These are phyloP conservation scores for Psittacula cyanocephala DNA, from an alignment of 2,113 vertebrate genomes.

Conservation along the genomic window DNA sequence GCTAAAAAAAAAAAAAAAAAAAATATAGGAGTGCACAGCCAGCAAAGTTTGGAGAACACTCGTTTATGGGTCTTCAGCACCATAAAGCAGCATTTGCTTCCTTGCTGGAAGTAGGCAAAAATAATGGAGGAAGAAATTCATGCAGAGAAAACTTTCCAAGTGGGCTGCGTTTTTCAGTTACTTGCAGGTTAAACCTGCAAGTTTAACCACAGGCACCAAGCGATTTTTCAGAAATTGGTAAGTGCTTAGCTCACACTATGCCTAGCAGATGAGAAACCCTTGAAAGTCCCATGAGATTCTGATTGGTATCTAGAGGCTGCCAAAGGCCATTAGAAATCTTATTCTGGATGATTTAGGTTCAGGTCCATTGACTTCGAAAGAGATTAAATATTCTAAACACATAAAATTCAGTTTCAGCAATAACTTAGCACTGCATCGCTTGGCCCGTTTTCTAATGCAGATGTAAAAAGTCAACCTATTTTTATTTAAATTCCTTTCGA, in stretches of 20 bases:
- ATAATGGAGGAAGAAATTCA: neutral
- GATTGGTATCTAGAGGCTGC: neutral
- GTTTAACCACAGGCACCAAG: neutral
- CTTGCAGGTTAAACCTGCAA: neutral
- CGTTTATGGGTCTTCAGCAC: neutral
- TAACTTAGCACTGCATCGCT: neutral
- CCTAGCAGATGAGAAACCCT: neutral
- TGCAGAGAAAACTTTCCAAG: neutral
- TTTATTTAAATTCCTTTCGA: neutral
- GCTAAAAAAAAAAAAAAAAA: no score
- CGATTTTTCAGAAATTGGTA: neutral
- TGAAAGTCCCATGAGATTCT: neutral
- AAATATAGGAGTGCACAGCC: neutral
- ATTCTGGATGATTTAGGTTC: slow-evolving; percentile 12
- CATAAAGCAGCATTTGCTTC: neutral
- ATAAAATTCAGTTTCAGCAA: neutral
- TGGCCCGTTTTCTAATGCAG: neutral
- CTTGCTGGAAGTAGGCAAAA: neutral
- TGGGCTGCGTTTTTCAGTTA: neutral
- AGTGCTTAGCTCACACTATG: neutral
- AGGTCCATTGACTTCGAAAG: neutral
- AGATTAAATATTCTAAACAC: slow-evolving; percentile 34
- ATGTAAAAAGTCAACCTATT: neutral
- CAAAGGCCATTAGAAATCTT: slow-evolving; percentile 8
- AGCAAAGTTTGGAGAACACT: neutral